Evolutionary conservation across 2,113 vertebrate species (phyloP).

Genomic region (Tachuris rubrigastra): DNA sequence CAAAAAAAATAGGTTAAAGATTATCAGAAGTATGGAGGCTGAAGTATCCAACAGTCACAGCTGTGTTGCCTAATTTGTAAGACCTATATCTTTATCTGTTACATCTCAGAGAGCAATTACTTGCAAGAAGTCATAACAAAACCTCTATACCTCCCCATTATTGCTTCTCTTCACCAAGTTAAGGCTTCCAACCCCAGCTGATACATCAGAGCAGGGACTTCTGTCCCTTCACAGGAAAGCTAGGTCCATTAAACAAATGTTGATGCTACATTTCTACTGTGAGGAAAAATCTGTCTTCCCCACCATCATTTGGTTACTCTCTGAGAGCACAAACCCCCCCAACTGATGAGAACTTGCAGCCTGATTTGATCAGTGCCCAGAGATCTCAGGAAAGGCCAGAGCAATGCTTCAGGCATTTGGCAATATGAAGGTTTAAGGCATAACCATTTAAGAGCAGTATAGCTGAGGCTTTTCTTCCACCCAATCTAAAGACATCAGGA

Average conservation of each 20-base stretch:
- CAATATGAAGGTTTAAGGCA: neutral
- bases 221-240: neutral
- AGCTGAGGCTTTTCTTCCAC: neutral
- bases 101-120: neutral
- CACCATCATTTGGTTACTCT: neutral
- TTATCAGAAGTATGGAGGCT: neutral
- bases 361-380: neutral
- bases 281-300: neutral
- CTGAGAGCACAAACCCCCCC: neutral
- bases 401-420: neutral
- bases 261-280: neutral
- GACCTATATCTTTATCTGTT: neutral
- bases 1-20: neutral
- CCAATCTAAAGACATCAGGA: neutral
- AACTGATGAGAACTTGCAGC: neutral
- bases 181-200: neutral
- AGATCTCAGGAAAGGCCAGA: neutral
- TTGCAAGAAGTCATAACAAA: neutral
- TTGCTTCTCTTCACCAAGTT: neutral
- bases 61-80: neutral
- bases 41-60: neutral
- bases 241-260: neutral
- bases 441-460: neutral
- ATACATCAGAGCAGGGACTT: neutral
- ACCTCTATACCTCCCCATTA: neutral